Conservation (phyloP, 1,140 invertebrate genomes). For the Leptopilina boulardi region DNA sequence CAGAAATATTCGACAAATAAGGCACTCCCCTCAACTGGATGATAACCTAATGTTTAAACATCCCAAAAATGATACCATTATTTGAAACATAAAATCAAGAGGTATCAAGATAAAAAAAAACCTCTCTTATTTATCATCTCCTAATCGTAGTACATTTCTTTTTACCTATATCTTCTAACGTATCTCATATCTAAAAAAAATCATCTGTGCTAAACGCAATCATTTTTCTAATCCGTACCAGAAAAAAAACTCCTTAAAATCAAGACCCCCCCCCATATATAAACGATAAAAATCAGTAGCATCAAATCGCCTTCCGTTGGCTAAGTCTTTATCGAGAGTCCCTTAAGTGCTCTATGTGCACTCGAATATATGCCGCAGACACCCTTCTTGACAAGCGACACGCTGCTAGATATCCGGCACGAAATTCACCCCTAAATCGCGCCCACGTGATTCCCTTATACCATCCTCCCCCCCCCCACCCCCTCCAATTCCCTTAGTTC, state of each 20-base stretch:
- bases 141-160: not conserved
- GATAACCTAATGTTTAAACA: no score
- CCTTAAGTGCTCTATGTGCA: conserved; percentile 19
- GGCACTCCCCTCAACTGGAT: no score
- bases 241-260: not conserved
- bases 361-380: conserved; percentile 30
- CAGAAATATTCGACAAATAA: no score
- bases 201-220: not conserved
- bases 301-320: not conserved
- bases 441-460: conserved; percentile 42
- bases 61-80: no score
- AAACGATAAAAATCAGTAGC: conserved; percentile 3
- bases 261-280: not conserved
- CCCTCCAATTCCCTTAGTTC: no score
- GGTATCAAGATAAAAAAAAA: no score
- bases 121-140: not conserved
- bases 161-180: not conserved
- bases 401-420: conserved; percentile 41
- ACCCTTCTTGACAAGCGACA: conserved; percentile 38
- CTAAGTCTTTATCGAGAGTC: conserved; percentile 26
- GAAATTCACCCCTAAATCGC: conserved; percentile 59
- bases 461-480: conserved; percentile 32
- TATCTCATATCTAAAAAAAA: not conserved
- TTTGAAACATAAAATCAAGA: no score
- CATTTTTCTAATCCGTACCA: not conserved